Evolutionary conservation across 1,140 invertebrate genomes (phyloP), one percentile per base, ranked within the genome.

Genomic region (Globodera ellingtonae): DNA sequence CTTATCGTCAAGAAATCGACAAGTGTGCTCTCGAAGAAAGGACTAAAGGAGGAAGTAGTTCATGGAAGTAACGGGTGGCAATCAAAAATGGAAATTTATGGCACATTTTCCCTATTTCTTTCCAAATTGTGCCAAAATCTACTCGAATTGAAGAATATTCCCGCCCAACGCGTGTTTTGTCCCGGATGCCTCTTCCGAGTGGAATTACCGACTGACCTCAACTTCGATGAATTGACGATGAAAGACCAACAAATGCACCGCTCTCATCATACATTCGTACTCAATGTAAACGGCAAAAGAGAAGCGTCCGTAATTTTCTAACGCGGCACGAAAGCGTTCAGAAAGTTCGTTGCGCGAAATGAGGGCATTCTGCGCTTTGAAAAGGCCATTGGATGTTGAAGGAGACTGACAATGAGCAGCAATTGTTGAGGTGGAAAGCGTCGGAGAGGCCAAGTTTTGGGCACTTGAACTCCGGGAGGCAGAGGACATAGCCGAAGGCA

Each of bases 1-100:
- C 35, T 77, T 81, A 50, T 89, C 87, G 69, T 86, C 86, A 10
- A 89, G 78, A 75, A 89, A 89, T 70, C 86, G 85, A 13, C 88
- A 86, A n/a, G 88, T 82, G 56, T 85, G 78, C 35, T 89, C 87
- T 9, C 88, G 80, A n/a, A 89, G 66, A 72, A 89, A 89, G 8
- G 78, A 48, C 85, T 87, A 21, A 65, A 86, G 70, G 21, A 8
- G 18, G 75, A 78, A 72, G 35, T 35, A 35, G 35, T 35, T 35
- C 35, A 35, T 2, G 35, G 35, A 35, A 35, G 35, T 35, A 35
- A 35, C 35, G 35, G 35, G 1, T 35, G 35, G 35, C 3, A 35
- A 35, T 35, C 35, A 35, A 35, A 35, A 35, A 1, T 1, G 35
- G 35, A 3, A 35, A 35, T 35, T 35, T 35, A 35, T 35, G 35